A percentile compares a stretch with the other conserved stretches of the same genome.
phyloP scores from a whole-genome alignment of 1,140 invertebrate species.

The Eriosoma lanigerum region DNA sequence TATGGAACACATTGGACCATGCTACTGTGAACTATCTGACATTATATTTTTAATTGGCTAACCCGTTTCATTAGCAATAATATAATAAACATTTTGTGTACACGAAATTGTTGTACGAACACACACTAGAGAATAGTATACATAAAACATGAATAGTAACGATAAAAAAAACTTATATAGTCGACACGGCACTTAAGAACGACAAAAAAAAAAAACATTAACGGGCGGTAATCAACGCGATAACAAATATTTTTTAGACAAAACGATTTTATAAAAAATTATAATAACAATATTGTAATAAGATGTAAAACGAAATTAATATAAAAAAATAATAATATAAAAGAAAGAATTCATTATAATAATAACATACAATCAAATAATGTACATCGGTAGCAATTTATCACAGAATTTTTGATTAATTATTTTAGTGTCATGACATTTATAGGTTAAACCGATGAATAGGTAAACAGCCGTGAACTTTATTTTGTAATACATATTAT shows the following conservation, averaged over 20 bases:
- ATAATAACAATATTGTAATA: too few relatives aligned
- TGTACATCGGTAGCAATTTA: slow-evolving; percentile 39
- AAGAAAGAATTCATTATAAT: slow-evolving; percentile 27
- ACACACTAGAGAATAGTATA: slow-evolving; percentile 37
- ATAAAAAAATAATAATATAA: not conserved
- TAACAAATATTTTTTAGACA: slow-evolving; percentile 37
- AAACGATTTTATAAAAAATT: slow-evolving; percentile 14
- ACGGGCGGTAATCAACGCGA: slow-evolving; percentile 6
- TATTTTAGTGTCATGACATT: slow-evolving; percentile 42
- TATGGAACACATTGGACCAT: slow-evolving; percentile 39
- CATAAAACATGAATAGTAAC: slow-evolving; percentile 35
- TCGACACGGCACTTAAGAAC: not conserved
- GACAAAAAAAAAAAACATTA: not conserved
- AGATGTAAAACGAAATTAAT: not conserved
- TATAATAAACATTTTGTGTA: slow-evolving; percentile 5
- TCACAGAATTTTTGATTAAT: slow-evolving; percentile 51
- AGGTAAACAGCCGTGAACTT: slow-evolving; percentile 4
- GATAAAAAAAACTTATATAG: slow-evolving; percentile 40
- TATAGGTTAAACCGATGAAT: slow-evolving; percentile 24
- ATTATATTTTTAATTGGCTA: slow-evolving; percentile 26
- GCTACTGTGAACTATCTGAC: slow-evolving; percentile 47
- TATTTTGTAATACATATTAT: slow-evolving; percentile 4
- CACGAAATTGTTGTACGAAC: slow-evolving; percentile 28
- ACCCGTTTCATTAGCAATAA: slow-evolving; percentile 29
- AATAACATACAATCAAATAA: slow-evolving; percentile 40